Percentiles rank a stretch among this genome's conserved stretches.
These are phyloP conservation scores for Vanessa tameamea DNA, from an alignment of 1,140 invertebrate genomes.

Conservation along the genomic window DNA sequence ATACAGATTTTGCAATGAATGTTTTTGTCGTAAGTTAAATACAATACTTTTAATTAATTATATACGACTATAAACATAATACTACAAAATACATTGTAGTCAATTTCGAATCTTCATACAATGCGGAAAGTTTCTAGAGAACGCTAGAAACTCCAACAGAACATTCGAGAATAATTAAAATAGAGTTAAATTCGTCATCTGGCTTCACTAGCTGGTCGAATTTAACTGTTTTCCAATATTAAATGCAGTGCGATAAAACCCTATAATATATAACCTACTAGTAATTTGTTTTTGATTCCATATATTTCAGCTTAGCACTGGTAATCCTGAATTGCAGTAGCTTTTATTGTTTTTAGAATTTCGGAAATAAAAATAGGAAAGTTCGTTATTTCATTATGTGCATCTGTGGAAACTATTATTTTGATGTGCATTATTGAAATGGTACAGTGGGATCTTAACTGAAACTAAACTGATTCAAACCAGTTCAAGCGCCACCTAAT, in stretches of 20 bases:
- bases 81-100: slow-evolving; percentile 1
- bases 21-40: background rate
- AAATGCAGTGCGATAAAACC: slow-evolving; percentile 11
- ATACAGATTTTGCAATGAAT: no score
- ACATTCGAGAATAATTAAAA: slow-evolving; percentile 22
- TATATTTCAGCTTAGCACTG: background rate
- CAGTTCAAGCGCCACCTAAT: no score
- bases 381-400: no score
- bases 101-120: slow-evolving; percentile 5
- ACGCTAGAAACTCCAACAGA: slow-evolving; percentile 19
- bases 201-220: slow-evolving; percentile 17
- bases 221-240: slow-evolving; percentile 24
- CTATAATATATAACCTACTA: background rate
- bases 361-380: no score
- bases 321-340: background rate
- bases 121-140: slow-evolving; percentile 12
- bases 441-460: no score
- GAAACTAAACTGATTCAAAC: no score
- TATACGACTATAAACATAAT: background rate
- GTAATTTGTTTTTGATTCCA: slow-evolving; percentile 7
- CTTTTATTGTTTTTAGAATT: no score
- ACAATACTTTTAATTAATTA: background rate
- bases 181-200: slow-evolving; percentile 22
- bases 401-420: no score
- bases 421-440: no score